Conservation (phyloP, 2,797 vertebrate species). For the Eupleurogrammus muticus region DNA sequence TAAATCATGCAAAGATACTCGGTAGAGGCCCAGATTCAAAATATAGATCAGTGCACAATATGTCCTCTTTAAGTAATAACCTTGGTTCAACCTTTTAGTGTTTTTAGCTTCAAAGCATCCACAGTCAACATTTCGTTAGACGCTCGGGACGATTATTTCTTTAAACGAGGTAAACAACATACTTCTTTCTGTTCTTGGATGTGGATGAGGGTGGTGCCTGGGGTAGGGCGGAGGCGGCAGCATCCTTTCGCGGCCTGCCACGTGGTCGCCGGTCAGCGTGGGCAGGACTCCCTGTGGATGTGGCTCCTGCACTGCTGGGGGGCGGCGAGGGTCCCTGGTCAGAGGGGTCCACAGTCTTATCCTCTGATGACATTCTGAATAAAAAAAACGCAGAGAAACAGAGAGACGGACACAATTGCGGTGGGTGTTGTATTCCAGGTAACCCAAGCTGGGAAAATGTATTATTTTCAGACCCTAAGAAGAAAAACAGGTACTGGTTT, state of each 20-base stretch:
- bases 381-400: conserved; percentile 26
- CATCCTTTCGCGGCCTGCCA: conserved; percentile 97
- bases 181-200: conserved; percentile 96
- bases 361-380: conserved; percentile 98
- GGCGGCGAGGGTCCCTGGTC: conserved; percentile 87
- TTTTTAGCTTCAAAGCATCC: background rate
- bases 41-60: too few relatives aligned
- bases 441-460: background rate
- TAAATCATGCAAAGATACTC: too few relatives aligned
- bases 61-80: too few relatives aligned
- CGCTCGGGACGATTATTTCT: background rate
- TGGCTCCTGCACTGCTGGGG: conserved; percentile 88
- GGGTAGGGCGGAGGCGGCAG: conserved; percentile 75
- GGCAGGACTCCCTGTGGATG: conserved; percentile 92
- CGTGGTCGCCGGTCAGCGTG: conserved; percentile 95
- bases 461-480: background rate
- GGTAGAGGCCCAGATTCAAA: too few relatives aligned
- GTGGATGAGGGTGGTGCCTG: conserved; percentile 82
- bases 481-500: background rate
- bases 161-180: conserved; percentile 80
- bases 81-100: background rate
- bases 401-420: background rate
- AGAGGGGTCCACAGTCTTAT: conserved; percentile 92
- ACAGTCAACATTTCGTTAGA: background rate
- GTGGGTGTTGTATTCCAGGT: background rate